Evolutionary conservation across 2,888 invertebrate genomes (phyloP), one percentile per base, ranked within the genome.

Genomic region (Priapulus caudatus): DNA sequence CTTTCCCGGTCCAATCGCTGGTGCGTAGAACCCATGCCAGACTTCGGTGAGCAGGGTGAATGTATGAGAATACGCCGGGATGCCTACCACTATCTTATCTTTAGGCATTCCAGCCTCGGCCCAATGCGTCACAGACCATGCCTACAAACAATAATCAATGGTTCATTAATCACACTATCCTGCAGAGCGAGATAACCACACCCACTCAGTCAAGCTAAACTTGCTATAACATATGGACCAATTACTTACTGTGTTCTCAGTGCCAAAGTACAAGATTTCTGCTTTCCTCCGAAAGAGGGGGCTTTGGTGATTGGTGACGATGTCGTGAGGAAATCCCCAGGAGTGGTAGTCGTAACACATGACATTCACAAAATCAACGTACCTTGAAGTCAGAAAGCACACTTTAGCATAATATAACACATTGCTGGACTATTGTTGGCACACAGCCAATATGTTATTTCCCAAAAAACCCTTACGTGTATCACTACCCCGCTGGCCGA

Each of bases 271-370:
- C 1, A 79, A 77, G 43, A 74, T 73, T 60, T 87, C 84, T 1
- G 72, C 71, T 4, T 72, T 62, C 3, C 78, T 74, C 1, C 78
- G 72, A 66, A 79, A 85, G 2, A 92, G 71, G 0, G 91, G 90
- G 0, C 90, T 79, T 71, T 92, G 91, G 15, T 87, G 74, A 0
- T 86, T 84, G 18, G 90, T 90, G 60, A 87, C 80, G 1, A 90
- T 90, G 1, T 83, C 81, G 56, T 79, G 78, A n/a, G n/a, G n/a
- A n/a, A n/a, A n/a, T n/a, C n/a, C n/a, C 67, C 77, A 77, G 2
- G 80, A 78, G 69, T 91, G 89, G 65, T 81, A 91, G 68, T 92
- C 91, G 66, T 92, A 92, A 0, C 84, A 79, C 91, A 91, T 91
- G n/a, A 92, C 65, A 68, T 87, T 89, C 0, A 88, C 79, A 73